Conservation (phyloP, 2,797 vertebrate genomes). For the Morelia viridis region DNA sequence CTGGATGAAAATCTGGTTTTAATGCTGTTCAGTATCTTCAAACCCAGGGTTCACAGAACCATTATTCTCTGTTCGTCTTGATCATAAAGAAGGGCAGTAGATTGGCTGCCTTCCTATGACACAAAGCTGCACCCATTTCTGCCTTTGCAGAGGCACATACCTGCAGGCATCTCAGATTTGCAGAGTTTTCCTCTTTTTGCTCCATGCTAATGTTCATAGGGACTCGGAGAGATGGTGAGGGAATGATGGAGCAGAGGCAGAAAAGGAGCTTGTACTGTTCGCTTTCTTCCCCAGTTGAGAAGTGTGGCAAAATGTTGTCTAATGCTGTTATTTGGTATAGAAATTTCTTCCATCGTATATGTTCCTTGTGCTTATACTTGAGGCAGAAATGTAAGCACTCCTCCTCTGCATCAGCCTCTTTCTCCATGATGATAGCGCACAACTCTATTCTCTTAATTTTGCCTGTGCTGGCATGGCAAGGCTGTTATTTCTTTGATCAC, state of each 20-base stretch:
- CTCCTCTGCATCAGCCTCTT: neutral
- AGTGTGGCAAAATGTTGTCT: neutral
- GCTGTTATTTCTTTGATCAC: neutral
- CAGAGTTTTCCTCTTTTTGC: neutral
- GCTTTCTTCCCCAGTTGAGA: neutral
- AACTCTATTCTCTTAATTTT: neutral
- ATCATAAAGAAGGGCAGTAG: neutral
- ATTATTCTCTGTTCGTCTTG: neutral
- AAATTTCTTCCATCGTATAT: neutral
- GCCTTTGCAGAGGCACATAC: neutral
- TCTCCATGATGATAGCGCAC: neutral
- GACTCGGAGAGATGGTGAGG: too few relatives aligned
- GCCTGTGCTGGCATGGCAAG: too few relatives aligned
- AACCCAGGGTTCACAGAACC: neutral
- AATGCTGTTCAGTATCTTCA: neutral
- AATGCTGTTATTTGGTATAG: neutral
- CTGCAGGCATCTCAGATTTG: neutral
- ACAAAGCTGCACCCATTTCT: neutral
- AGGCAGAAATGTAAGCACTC: neutral
- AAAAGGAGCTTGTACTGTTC: neutral
- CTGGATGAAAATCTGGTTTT: neutral
- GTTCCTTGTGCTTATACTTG: too few relatives aligned
- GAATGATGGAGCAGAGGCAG: neutral
- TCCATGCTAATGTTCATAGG: neutral
- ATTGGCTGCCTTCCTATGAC: neutral